A percentile compares a stretch with the other conserved stretches of the same genome.
Conservation (phyloP, 2,888 invertebrate species). For the Nemurella pictetii region DNA sequence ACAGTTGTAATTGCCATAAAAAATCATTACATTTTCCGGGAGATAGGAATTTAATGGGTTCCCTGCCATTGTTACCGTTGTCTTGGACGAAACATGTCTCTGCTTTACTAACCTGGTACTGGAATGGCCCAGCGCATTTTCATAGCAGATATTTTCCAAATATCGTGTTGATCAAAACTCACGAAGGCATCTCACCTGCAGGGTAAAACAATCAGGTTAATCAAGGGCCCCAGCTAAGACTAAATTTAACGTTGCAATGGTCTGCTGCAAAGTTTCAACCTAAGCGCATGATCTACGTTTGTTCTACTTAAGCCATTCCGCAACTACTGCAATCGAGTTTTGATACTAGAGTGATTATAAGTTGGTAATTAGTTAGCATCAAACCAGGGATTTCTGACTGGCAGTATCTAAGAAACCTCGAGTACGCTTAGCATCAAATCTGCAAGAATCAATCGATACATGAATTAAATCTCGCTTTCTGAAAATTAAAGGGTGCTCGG, state of each 20-base stretch:
- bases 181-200: constrained; percentile 36
- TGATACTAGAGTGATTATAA: neutral
- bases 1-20: neutral
- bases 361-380: neutral
- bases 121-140: constrained; percentile 41
- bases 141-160: neutral
- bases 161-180: neutral
- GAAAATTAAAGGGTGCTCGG: too few relatives aligned
- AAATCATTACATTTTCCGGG: neutral
- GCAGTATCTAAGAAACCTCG: neutral
- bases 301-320: neutral
- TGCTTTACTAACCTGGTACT: constrained; percentile 39
- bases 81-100: neutral
- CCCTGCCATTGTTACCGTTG: neutral
- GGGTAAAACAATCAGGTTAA: neutral
- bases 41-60: neutral
- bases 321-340: neutral
- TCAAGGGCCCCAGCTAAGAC: neutral
- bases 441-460: neutral
- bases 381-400: neutral
- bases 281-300: neutral
- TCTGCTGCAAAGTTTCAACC: neutral
- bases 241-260: too few relatives aligned
- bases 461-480: too few relatives aligned
- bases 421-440: neutral